Base-by-base conservation (phyloP, 1,140 invertebrate genomes). In the Brachionus rubens region DNA sequence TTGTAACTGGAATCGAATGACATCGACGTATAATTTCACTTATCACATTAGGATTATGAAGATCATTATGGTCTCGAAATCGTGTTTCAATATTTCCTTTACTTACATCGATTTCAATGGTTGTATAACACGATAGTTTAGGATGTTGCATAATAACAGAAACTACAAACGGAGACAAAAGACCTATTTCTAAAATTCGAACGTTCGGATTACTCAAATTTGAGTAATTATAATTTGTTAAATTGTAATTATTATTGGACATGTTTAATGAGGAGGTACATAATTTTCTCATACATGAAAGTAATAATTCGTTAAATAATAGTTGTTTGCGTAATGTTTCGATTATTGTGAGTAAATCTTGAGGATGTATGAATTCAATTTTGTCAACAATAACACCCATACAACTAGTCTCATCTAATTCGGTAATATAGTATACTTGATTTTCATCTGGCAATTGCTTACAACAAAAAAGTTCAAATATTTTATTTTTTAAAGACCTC, bases 121-220 rank as follows among this genome's bases (percentile, higher is more conserved):
- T 65, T 19, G 59, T 65, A 43, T 65, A 65, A 36, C 59, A 65
- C 24, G 43, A 26, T 28, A 65, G 24, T 24, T 65, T 65, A 0
- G 59, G 59, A 65, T 65, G 59, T 41, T 65, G 59, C 59, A 65
- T 65, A 21, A 65, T 28, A 10, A 65, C 59, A 16, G 59, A 65
- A 10, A 65, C 59, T 1, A 65, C 59, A 36, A 65, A 65, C 2
- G 59, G 59, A 24, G 33, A 24, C 26, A 65, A 10, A 14, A 65
- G 59, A 24, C 59, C 59, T 0, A 65, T 65, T 46, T 65, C 59
- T 19, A 65, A n/a, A 26, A 65, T 65, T 19, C 59, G 33, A 10
- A 65, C 59, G 43, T 65, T 65, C 3, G 59, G 40, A 19, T 41
- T 65, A 33, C 5, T 65, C 16, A 14, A 26, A 43, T 65, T 41